A percentile compares a stretch with the other conserved stretches of the same genome.
These are phyloP conservation scores for Lycocerus yunnanus DNA, from an alignment of 2,888 invertebrate genomes.

Conservation along the genomic window DNA sequence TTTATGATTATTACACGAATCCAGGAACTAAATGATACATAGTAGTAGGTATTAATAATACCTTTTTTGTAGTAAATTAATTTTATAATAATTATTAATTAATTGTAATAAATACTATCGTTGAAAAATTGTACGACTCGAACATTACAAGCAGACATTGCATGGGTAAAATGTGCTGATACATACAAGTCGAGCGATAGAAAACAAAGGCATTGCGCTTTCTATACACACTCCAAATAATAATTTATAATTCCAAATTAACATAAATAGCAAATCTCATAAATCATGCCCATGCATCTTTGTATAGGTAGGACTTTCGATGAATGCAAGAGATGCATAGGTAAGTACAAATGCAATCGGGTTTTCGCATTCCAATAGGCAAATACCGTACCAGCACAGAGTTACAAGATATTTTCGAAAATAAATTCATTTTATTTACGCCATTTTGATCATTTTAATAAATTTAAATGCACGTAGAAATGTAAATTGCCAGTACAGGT, in stretches of 20 bases:
- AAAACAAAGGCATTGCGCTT: slow-evolving; percentile 19
- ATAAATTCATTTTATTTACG: slow-evolving; percentile 5
- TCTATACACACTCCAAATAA: slow-evolving; percentile 11
- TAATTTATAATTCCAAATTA: slow-evolving; percentile 19
- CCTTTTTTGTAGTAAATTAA: neutral
- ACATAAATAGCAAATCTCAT: slow-evolving; percentile 11
- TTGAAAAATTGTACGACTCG: neutral
- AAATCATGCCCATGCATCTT: neutral
- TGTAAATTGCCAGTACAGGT: slow-evolving; percentile 9
- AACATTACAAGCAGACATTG: neutral
- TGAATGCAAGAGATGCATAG: neutral
- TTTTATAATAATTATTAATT: neutral
- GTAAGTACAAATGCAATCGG: neutral
- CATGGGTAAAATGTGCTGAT: neutral
- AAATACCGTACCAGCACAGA: neutral
- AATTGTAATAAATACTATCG: neutral
- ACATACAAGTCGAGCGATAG: slow-evolving; percentile 5
- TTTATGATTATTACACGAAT: neutral
- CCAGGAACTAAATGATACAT: neutral
- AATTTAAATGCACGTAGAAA: neutral
- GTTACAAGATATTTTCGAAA: neutral
- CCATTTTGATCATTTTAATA: slow-evolving; percentile 9
- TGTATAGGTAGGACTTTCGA: neutral
- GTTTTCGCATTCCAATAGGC: neutral
- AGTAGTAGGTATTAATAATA: neutral